phyloP scores from a whole-genome alignment of 2,113 vertebrate genomes.

The Corapipo altera region DNA sequence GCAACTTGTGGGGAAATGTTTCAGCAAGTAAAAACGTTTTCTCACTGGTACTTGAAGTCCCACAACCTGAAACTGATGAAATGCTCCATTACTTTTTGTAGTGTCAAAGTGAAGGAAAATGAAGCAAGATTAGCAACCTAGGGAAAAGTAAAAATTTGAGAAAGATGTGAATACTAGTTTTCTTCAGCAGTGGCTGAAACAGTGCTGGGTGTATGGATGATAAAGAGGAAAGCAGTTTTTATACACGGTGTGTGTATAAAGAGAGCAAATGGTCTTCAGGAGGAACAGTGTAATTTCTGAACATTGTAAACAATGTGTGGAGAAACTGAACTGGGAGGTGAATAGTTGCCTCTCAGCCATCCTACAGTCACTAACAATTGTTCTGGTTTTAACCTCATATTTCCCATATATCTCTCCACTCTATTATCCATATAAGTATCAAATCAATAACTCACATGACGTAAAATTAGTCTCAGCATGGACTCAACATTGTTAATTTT shows the following conservation, averaged over 20 bases:
- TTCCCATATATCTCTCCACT: background rate
- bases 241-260: background rate
- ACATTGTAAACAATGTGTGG: background rate
- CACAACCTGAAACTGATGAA: background rate
- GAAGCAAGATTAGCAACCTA: background rate
- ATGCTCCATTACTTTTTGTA: background rate
- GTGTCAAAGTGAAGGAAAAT: background rate
- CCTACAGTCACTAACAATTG: background rate
- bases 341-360: background rate
- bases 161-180: background rate
- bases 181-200: background rate
- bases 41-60: accelerated
- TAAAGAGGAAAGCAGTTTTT: background rate
- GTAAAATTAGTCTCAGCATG: background rate
- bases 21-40: background rate
- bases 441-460: background rate
- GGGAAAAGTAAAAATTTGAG: background rate
- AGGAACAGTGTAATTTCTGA: background rate
- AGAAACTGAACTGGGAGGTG: background rate
- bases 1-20: background rate
- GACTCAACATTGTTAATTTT: background rate
- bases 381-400: background rate
- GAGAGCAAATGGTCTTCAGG: background rate
- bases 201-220: background rate
- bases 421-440: background rate